Evolutionary conservation across 2,797 vertebrate species (phyloP), one percentile per base, ranked within the genome.

Genomic region (Sebastes steindachneri): DNA sequence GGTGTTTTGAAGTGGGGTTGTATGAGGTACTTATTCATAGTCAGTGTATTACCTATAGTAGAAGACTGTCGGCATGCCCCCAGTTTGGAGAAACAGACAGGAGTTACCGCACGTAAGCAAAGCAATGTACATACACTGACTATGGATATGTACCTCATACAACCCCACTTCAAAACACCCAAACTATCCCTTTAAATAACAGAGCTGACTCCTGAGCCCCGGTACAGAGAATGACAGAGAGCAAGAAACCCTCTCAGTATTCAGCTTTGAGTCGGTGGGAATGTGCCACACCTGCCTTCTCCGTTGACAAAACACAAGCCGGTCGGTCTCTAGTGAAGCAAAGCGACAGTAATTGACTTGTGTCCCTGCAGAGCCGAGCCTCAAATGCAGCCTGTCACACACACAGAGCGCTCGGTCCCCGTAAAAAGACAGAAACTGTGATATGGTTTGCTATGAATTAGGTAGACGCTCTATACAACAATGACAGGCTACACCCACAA

Each of bases 321-420:
- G 31, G 23, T 59, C 25, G 62, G 58, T 81, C 80, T 80, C 59
- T 35, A n/a, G 75, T 25, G 68, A 69, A 79, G 80, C 83, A 80
- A 77, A 84, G 57, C 37, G 7, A 51, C 84, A 68, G 79, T 90
- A 86, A 88, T 88, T 79, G 88, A 87, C 71, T 87, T 25, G 68
- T 82, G 79, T 82, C 66, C 75, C 59, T 11, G 11, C 73, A 66
- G 65, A 89, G 74, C 67, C 4, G 25, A 78, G 74, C 26, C 55
- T 84, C 33, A 70, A 73, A 80, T 12, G 45, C 72, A 67, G 65
- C 33, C 77, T 79, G 79, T 80, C 85, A 79, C 63, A 79, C 79
- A 59, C 85, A 79, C 63, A 79, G 77, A 59, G 53, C 71, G 21
- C 75, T 58, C 23, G 19, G 65, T 29, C 58, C 17, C 48, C 1